A percentile compares a stretch with the other conserved stretches of the same genome.
These are phyloP conservation scores for Achroia grisella DNA, from an alignment of 1,140 invertebrate species.

Conservation along the genomic window DNA sequence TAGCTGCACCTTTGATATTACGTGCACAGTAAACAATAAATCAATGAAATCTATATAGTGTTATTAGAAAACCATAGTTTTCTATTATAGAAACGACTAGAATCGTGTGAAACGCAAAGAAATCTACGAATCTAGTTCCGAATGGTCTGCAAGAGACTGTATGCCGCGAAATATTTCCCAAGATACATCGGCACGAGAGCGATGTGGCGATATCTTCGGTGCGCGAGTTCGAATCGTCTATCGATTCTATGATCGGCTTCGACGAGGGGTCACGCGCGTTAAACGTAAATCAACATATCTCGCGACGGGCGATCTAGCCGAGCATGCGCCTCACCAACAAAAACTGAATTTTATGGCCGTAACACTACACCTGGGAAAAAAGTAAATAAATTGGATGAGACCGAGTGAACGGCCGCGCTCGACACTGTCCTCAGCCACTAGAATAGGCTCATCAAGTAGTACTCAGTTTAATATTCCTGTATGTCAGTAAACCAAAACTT, in stretches of 20 bases:
- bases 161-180: constrained; percentile 63
- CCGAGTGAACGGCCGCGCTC: constrained; percentile 37
- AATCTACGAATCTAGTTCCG: constrained; percentile 53
- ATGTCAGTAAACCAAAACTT: no score
- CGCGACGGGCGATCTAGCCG: constrained; percentile 66
- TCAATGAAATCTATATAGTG: no score
- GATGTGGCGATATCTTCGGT: constrained; percentile 61
- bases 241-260: constrained; percentile 66
- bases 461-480: neutral
- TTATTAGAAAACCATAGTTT: constrained; percentile 6
- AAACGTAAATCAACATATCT: constrained; percentile 73
- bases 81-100: constrained; percentile 33
- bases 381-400: constrained; percentile 58
- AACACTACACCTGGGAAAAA: constrained; percentile 66
- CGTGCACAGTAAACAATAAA: no score
- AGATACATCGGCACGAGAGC: constrained; percentile 66
- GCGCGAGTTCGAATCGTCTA: constrained; percentile 65
- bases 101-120: constrained; percentile 66
- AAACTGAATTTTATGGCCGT: constrained; percentile 68
- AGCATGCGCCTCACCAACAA: constrained; percentile 57
- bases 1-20: no score
- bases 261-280: constrained; percentile 66
- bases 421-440: constrained; percentile 8
- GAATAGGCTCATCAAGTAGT: constrained; percentile 4
- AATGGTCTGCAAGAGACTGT: constrained; percentile 45